These are phyloP conservation scores for Noctua comes DNA, from an alignment of 2,888 invertebrate genomes.

Conservation along the genomic window DNA sequence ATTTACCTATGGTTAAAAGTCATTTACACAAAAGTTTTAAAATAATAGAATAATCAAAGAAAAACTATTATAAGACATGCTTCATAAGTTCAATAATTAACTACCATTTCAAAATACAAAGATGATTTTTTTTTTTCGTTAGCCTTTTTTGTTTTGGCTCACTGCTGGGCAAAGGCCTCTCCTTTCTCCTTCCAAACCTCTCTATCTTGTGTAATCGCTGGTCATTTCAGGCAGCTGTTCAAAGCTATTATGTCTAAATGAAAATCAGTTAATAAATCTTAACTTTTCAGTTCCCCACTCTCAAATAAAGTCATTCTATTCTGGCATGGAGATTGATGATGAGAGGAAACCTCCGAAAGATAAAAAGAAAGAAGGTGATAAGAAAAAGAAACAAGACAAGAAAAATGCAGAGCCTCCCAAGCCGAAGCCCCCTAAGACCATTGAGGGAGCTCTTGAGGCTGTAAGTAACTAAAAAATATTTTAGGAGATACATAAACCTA, in stretches of 20 bases:
- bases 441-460: conserved; percentile 91
- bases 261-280: not conserved
- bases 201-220: not conserved
- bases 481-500: not conserved
- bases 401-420: conserved; percentile 89
- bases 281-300: conserved; percentile 91
- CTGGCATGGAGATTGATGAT: conserved; percentile 91
- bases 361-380: conserved; percentile 86
- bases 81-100: too few relatives aligned
- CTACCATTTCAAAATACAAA: not conserved
- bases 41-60: not conserved
- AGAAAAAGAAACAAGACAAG: conserved; percentile 86
- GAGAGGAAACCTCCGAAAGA: conserved; percentile 90
- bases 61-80: too few relatives aligned
- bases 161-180: not conserved
- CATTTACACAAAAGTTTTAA: not conserved
- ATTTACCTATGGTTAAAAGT: not conserved
- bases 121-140: too few relatives aligned
- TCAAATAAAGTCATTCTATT: conserved; percentile 92
- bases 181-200: not conserved
- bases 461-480: conserved; percentile 81
- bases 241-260: not conserved
- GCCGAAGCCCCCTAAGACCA: conserved; percentile 92
- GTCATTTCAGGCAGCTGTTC: not conserved
- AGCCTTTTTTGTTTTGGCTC: not conserved